Base-by-base conservation (phyloP, 2,888 invertebrate species). In the Dromius quadrimaculatus region DNA sequence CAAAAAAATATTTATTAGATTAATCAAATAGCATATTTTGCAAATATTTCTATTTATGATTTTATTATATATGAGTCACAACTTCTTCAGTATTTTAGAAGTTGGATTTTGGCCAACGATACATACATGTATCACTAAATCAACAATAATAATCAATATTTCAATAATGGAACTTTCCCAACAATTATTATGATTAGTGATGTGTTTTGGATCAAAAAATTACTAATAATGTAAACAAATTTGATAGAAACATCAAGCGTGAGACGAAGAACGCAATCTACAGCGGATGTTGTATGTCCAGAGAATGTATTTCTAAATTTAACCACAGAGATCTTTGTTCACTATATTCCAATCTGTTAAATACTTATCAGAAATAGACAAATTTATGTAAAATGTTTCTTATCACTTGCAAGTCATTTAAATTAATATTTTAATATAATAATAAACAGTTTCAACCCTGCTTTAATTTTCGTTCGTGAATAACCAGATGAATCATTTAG, bases 261-360 rank as follows among this genome's bases (percentile, higher is more conserved):
- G 41, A 9, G 41, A 41, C 11, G 11, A 6, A 17, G 6, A 17
- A 41, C 15, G 41, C 41, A n/a, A n/a, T 41, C n/a, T 38, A 23
- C 50, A 23, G 20, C 59, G 59, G 59, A 59, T 59, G n/a, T n/a
- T n/a, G n/a, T n/a, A n/a, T n/a, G 59, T 59, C 59, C 59, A 59
- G 59, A 59, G 36, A 59, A 32, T 13, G 19, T 32, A 57, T 4
- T 59, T 59, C 59, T 59, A 59, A 19, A 59, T 23, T 36, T 59
- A 59, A 59, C 59, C 22, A 34, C 36, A 17, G 19, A 9, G 34
- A 59, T 34, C 59, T 59, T 59, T 59, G 59, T 38, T 38, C 38
- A 38, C 5, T 11, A 6, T 38, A n/a, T 59, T 36, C 20, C 19
- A 36, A 19, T 47, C 47, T 47, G 36, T 59, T 34, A 36, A 59